Evolutionary conservation across 2,797 vertebrate genomes (phyloP), one percentile per base, ranked within the genome.

Genomic region (Geotrypetes seraphini): DNA sequence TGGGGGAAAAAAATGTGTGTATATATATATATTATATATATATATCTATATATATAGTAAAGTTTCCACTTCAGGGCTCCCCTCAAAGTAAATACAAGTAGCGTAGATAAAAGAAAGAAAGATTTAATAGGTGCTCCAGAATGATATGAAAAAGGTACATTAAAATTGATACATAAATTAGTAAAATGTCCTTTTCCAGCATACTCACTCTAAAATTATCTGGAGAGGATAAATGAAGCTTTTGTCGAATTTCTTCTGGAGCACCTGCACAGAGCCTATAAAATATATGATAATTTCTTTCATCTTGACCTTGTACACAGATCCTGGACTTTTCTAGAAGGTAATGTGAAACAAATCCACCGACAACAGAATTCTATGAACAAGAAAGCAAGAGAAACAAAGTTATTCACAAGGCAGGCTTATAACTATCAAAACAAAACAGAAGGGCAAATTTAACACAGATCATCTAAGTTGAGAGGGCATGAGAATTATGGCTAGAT

Each of bases 281-380:
- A 73, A 97, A 97, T 50, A 97, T 92, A 71, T 97, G 93, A 10
- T 97, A 97, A 85, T 97, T 97, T 42, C 94, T 88, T 81, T 97
- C 94, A 56, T 97, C 94, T 7, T 84, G 65, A 39, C 93, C 73
- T 59, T 97, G 94, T 8, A 76, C 78, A 71, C 91, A 96, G 69
- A 97, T 97, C 47, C 94, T 81, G 4, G 94, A 97, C 76, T 98
- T 98, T 78, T 98, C 94, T 78, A 98, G 81, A 46, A 98, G 87
- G 69, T 98, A 98, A 69, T 98, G 94, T 1, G 94, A 98, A 41
- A 97, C 94, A 51, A 98, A 97, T 43, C 94, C 94, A 15, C 93
- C 94, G 14, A 98, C 92, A 25, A 97, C 93, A 0, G 82, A 62
- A 28, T 90, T 90, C 94, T 97, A 72, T 37, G 9, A 63, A 32